phyloP scores from a whole-genome alignment of 2,797 vertebrate species.

The Hypotaenidia okinawae region DNA sequence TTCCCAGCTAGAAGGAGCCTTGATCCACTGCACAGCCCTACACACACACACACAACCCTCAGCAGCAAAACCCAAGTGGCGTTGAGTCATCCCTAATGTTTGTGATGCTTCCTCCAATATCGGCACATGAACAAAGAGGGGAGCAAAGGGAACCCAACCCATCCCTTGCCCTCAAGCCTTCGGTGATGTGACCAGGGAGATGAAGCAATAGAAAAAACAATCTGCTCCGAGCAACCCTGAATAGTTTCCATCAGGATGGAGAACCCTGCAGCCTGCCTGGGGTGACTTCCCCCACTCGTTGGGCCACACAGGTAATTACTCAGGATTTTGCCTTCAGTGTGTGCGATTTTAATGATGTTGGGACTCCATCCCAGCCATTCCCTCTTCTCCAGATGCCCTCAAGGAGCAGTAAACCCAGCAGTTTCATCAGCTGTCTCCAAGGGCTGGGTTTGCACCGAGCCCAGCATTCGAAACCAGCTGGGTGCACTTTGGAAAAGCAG shows the following conservation, averaged over 20 bases:
- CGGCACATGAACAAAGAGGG: rapidly evolving
- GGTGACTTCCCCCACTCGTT: not conserved
- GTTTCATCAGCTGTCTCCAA: not conserved
- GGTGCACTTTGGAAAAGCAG: too few species aligned
- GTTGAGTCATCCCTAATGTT: not conserved
- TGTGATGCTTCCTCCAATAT: not conserved
- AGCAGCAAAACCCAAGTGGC: rapidly evolving
- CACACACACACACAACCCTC: too few species aligned
- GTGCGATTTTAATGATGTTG: not conserved
- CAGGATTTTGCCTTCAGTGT: not conserved
- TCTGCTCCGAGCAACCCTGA: not conserved
- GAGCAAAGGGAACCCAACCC: rapidly evolving
- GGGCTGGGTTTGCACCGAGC: not conserved
- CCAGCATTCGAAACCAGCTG: not conserved
- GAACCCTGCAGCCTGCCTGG: not conserved
- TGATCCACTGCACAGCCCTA: rapidly evolving
- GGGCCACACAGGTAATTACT: not conserved
- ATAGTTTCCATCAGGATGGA: rapidly evolving
- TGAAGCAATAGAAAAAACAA: not conserved
- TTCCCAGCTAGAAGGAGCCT: not conserved
- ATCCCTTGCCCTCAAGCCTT: not conserved
- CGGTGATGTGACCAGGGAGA: rapidly evolving
- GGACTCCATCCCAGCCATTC: not conserved
- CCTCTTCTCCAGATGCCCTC: not conserved
- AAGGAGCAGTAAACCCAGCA: not conserved